Conservation (phyloP, 2,888 invertebrate species). For the Drosophila histrio region DNA sequence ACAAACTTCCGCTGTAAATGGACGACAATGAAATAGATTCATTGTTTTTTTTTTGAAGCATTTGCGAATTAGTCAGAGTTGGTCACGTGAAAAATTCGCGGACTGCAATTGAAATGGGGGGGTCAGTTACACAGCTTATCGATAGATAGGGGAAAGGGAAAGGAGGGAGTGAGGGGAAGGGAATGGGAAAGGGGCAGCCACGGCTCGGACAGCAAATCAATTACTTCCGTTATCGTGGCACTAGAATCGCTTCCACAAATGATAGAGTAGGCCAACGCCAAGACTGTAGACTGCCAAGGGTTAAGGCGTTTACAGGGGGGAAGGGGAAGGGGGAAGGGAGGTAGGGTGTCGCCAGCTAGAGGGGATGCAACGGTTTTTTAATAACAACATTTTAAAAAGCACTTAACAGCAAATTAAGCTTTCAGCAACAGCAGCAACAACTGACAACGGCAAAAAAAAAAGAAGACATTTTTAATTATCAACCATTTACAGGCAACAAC, state of each 20-base stretch:
- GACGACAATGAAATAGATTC: conserved; percentile 17
- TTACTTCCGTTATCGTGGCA: conserved; percentile 58
- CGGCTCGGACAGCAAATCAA: conserved; percentile 61
- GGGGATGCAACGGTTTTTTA: conserved; percentile 54
- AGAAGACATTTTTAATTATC: conserved; percentile 80
- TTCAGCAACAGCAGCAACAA: conserved; percentile 61
- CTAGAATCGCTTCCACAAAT: conserved; percentile 34
- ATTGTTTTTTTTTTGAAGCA: conserved; percentile 16
- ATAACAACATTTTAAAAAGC: conserved; percentile 73
- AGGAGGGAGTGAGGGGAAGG: too few species aligned
- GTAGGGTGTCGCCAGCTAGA: neutral
- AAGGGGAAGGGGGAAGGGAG: neutral
- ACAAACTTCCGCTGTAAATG: conserved; percentile 42
- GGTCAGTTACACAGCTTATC: conserved; percentile 24
- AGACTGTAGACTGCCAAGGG: neutral
- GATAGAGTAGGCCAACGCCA: conserved; percentile 28
- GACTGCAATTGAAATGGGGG: neutral
- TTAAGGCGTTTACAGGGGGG: neutral
- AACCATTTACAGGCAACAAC: conserved; percentile 64
- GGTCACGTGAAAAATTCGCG: conserved; percentile 35
- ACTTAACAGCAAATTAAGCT: conserved; percentile 79
- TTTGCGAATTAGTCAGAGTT: conserved; percentile 19
- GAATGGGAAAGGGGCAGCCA: conserved; percentile 12
- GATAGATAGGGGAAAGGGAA: neutral
- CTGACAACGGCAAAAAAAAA: conserved; percentile 49